phyloP scores from a whole-genome alignment of 1,140 invertebrate species.

The Eurosta solidaginis region DNA sequence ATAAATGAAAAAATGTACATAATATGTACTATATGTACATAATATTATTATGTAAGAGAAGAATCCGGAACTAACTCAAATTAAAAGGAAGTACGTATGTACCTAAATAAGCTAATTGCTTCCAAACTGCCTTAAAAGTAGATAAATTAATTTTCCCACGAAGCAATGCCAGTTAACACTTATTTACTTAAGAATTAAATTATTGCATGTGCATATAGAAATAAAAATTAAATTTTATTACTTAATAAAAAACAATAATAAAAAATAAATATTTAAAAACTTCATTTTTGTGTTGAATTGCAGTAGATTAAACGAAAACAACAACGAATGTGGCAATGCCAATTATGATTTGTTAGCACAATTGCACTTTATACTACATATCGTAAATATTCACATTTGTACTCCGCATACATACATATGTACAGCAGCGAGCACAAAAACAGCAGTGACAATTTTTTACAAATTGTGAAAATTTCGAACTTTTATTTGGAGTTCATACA shows the following conservation, averaged over 20 bases:
- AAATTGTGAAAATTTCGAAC: no score
- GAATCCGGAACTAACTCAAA: no score
- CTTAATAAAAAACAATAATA: conserved; percentile 1
- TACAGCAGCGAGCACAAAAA: no score
- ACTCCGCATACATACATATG: neutral
- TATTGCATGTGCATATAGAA: no score
- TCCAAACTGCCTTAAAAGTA: neutral
- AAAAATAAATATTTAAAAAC: neutral
- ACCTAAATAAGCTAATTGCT: no score
- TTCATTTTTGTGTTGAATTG: conserved; percentile 1
- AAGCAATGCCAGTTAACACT: conserved; percentile 21
- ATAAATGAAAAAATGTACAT: neutral
- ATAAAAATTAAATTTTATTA: neutral
- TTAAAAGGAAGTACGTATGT: no score
- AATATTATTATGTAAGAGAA: no score
- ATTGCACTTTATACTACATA: neutral
- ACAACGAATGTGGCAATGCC: neutral
- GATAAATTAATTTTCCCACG: neutral
- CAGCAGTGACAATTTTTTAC: no score
- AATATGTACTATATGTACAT: neutral
- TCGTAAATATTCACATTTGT: no score
- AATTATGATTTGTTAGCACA: neutral
- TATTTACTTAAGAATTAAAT: no score
- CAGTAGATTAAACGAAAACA: neutral
- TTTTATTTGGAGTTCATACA: no score